Evolutionary conservation across 2,113 vertebrate genomes (phyloP).

Genomic region (Rutilus rutilus): DNA sequence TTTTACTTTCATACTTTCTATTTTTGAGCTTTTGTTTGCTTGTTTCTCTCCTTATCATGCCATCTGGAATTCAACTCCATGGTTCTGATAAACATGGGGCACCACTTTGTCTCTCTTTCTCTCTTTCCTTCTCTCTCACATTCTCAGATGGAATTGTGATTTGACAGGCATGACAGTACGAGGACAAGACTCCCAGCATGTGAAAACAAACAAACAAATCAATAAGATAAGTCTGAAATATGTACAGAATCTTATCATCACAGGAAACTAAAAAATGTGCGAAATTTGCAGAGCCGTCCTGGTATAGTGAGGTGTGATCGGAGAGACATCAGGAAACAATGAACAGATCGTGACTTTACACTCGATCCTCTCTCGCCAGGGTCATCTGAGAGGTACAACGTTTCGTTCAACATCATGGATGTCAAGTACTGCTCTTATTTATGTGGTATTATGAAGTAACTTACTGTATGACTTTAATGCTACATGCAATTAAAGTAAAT

Average conservation of each 20-base stretch:
- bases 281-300: slow-evolving; percentile 73
- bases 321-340: slow-evolving; percentile 11
- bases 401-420: not conserved
- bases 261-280: slow-evolving; percentile 38
- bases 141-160: slow-evolving; percentile 70
- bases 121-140: slow-evolving; percentile 49
- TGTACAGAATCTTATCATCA: slow-evolving; percentile 73
- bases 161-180: slow-evolving; percentile 66
- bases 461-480: not conserved
- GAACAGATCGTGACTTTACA: slow-evolving; percentile 5
- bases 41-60: slow-evolving; percentile 72
- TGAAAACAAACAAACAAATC: slow-evolving; percentile 69
- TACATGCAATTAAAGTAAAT: not conserved
- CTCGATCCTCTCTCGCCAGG: slow-evolving; percentile 1
- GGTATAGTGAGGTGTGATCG: slow-evolving; percentile 26
- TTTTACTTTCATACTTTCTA: slow-evolving; percentile 67
- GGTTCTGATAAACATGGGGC: slow-evolving; percentile 71
- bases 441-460: not conserved
- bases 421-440: not conserved
- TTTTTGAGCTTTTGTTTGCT: slow-evolving; percentile 77
- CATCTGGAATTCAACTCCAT: slow-evolving; percentile 75
- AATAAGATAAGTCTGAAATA: slow-evolving; percentile 72
- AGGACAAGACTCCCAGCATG: slow-evolving; percentile 67
- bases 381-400: slow-evolving; percentile 4
- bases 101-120: slow-evolving; percentile 64